Base-by-base conservation (phyloP, 2,113 vertebrate genomes). In the Rhea americana region DNA sequence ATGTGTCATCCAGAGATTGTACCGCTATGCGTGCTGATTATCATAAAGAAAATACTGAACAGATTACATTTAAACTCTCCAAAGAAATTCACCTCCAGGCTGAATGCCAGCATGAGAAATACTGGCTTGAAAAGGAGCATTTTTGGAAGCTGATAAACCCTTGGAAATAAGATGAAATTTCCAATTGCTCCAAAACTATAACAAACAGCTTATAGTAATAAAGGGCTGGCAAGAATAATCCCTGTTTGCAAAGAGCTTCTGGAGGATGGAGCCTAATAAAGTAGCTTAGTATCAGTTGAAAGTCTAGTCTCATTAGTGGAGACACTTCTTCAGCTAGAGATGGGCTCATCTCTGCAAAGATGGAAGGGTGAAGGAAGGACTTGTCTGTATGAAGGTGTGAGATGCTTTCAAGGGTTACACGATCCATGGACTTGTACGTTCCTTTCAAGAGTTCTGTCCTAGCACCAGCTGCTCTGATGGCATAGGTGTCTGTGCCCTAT, bases 121-220 rank as follows among this genome's bases (percentile, higher is more conserved):
- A 62, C 0, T 84, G 47, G 67, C 87, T 89, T 77, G 35, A 85
- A 89, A 95, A 56, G 22, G 72, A 92, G 76, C 48, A 62, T 37
- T 91, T 95, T 74, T 82, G 87, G 95, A 85, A 91, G 72, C 81
- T 91, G 72, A 67, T 89, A 91, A 89, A 85, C 55, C 24, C 37
- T 45, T 91, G 79, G 65, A 92, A 87, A 89, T 39, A 43, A 56
- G 63, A 79, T 82, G 63, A 85, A 74, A 82, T 62, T 89, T 93
- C 87, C 24, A 87, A 80, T 73, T 63, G n/a, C 67, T 95, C 62
- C 78, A 63, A 51, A 91, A 53, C 37, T 51, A 1, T 89, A 93
- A 80, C 89, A 87, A 91, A 89, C 87, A 87, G 72, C 65, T 87
- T 80, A 82, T 59, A 72, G 50, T 73, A 87, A 91, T 89, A 61